Evolutionary conservation across 92 coral and sea anemone species (phyloP), one percentile per base, ranked within the genome.

Genomic region (Isaurus tuberculatus): DNA sequence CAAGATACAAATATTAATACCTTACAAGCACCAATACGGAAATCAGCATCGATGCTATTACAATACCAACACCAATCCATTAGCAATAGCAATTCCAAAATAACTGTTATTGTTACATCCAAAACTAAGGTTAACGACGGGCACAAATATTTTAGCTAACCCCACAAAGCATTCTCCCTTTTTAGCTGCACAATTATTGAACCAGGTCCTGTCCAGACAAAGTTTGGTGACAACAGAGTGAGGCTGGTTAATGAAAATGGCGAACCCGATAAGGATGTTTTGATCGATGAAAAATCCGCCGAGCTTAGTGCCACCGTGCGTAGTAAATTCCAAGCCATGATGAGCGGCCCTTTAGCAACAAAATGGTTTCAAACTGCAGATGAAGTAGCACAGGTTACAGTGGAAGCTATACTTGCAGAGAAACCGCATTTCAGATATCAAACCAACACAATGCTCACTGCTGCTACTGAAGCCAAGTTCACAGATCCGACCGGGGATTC

Each of bases 401-500:
- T 90, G 22, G 89, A 90, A 20, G 93, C 95, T 3, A 28, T 96
- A 17, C 48, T 69, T 4, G 93, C 91, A 14, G 94, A 96, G 23
- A 92, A 90, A 64, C 99, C 99, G 1, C 97, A 96, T 37, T 80
- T 96, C 73, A 87, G 95, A 25, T 92, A 94, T 72, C 95, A 94
- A 55, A 94, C 99, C 14, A 90, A 91, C 91, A 90, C 89, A 83
- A 86, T 79, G 78, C 83, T 84, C 48, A 90, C 85, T 4, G 87
- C 73, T 10, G 82, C 87, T 8, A 68, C 84, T 3, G 70, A 91
- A 31, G 87, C 73, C 61, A 94, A 92, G 80, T 87, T 92, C 20
- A 73, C 86, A 19, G 99, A 96, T 86, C 88, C 95, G 19, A 94
- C 98, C 0, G 99, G 99, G 9, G 98, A 96, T 64, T 82, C 84